Conservation (phyloP, 1,140 invertebrate species). For the Ylistrum balloti region DNA sequence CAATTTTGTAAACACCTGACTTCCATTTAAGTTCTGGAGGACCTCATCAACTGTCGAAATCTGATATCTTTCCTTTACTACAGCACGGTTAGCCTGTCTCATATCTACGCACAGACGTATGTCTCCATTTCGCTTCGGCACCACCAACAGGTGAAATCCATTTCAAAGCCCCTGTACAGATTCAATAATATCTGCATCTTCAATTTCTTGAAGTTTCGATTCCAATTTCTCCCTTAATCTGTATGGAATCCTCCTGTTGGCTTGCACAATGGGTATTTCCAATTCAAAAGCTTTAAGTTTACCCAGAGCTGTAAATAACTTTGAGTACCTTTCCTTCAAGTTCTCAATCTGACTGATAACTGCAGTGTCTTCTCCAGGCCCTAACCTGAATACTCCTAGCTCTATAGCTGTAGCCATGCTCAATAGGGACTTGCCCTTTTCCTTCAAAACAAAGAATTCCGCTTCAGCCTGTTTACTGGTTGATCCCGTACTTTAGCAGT, state of each 20-base stretch:
- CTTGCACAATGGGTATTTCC: neutral
- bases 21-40: constrained; percentile 63
- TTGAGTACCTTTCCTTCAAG: constrained; percentile 53
- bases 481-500: too few species aligned
- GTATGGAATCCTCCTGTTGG: neutral
- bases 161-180: neutral
- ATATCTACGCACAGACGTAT: constrained; percentile 74
- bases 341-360: neutral
- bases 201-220: too few species aligned
- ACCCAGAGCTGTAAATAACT: constrained; percentile 61
- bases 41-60: constrained; percentile 74
- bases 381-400: neutral
- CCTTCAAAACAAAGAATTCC: constrained; percentile 41
- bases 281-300: constrained; percentile 64
- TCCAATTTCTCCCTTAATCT: neutral
- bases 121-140: constrained; percentile 59
- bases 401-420: constrained; percentile 18
- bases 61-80: constrained; percentile 66
- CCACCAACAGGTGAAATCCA: constrained; percentile 59
- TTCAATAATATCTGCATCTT: too few species aligned
- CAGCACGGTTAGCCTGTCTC: constrained; percentile 62
- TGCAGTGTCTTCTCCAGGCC: neutral
- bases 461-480: neutral
- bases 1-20: constrained; percentile 60
- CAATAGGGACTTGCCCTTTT: neutral